These are phyloP conservation scores for Lasioglossum pauxillum DNA, from an alignment of 2,888 invertebrate genomes.

Conservation along the genomic window DNA sequence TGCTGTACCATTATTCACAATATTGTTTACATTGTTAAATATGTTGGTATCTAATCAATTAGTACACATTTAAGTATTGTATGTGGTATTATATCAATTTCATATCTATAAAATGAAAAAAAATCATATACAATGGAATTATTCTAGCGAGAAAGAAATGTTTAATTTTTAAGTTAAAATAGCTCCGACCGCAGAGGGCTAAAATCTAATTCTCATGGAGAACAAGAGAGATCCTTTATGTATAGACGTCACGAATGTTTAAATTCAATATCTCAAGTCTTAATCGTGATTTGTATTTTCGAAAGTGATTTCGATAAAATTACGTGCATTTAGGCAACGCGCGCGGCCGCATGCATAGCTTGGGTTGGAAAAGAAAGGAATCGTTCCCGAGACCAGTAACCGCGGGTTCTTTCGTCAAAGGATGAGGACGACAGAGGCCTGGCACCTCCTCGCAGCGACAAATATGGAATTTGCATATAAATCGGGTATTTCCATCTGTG, in stretches of 20 bases:
- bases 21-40: too few relatives aligned
- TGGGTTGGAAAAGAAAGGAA: slow-evolving; percentile 17
- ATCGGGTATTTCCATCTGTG: slow-evolving; percentile 89
- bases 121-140: too few relatives aligned
- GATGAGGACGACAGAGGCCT: slow-evolving; percentile 63
- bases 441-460: slow-evolving; percentile 84
- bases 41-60: too few relatives aligned
- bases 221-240: background rate
- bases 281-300: background rate
- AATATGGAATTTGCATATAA: slow-evolving; percentile 89
- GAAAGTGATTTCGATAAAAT: background rate
- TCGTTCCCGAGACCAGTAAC: slow-evolving; percentile 48
- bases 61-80: too few relatives aligned
- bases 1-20: too few relatives aligned
- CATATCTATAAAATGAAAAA: too few relatives aligned
- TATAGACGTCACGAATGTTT: background rate
- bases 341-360: slow-evolving; percentile 11
- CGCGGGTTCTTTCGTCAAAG: slow-evolving; percentile 73
- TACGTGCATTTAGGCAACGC: background rate
- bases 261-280: background rate
- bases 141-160: too few relatives aligned
- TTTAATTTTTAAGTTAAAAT: too few relatives aligned
- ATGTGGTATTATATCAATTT: too few relatives aligned
- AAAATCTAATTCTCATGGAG: background rate
- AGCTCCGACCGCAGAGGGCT: background rate